A percentile compares a stretch with the other conserved stretches of the same genome.
Conservation (phyloP, 2,113 vertebrate genomes). For the Dendropsophus ebraccatus region DNA sequence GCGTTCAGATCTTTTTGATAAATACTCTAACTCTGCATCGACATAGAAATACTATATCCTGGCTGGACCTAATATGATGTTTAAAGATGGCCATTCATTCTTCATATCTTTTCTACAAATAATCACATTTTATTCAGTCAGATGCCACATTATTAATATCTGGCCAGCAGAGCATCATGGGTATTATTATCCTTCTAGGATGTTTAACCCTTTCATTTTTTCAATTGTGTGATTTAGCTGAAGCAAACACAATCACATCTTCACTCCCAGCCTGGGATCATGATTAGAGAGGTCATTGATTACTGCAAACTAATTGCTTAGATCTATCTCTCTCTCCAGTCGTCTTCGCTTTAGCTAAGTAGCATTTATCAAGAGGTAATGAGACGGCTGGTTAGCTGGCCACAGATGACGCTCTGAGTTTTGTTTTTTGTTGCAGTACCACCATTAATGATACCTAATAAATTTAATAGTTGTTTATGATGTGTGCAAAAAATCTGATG, state of each 20-base stretch:
- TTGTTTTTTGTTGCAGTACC: neutral
- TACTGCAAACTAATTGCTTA: constrained; percentile 17
- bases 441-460: neutral
- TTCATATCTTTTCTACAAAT: neutral
- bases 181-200: neutral
- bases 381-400: neutral
- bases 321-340: neutral
- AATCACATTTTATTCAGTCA: neutral
- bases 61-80: no score
- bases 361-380: constrained; percentile 6
- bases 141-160: neutral
- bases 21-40: no score
- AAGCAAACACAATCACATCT: neutral
- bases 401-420: neutral
- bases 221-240: neutral
- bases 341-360: neutral
- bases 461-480: neutral
- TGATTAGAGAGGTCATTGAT: constrained; percentile 18
- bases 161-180: neutral
- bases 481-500: neutral
- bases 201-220: neutral
- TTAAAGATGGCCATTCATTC: no score
- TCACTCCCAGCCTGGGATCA: neutral
- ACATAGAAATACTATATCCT: no score
- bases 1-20: no score